These are phyloP conservation scores for Mactromeris polynyma DNA, from an alignment of 2,888 invertebrate genomes.

Conservation along the genomic window DNA sequence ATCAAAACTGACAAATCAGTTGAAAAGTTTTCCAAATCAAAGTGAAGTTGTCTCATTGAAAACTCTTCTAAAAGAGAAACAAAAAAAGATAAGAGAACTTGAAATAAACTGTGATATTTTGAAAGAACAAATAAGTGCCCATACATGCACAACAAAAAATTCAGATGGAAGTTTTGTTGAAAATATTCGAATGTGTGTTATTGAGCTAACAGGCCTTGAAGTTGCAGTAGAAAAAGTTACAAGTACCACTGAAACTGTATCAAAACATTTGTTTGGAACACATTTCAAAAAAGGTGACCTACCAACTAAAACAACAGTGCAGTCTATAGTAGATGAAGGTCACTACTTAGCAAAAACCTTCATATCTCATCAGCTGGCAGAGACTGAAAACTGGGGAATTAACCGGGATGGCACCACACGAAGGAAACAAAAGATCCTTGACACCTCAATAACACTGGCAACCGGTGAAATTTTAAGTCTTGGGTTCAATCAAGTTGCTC, in stretches of 20 bases:
- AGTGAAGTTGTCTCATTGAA: not conserved
- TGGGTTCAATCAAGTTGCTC: conserved; percentile 27
- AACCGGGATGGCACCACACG: conserved; percentile 51
- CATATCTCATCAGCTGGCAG: conserved; percentile 37
- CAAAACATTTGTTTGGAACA: not conserved
- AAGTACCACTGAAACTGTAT: not conserved
- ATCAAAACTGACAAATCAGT: not conserved
- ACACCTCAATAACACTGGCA: conserved; percentile 47
- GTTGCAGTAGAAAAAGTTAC: conserved; percentile 37
- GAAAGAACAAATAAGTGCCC: not conserved
- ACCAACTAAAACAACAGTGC: conserved; percentile 23
- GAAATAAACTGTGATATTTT: not conserved
- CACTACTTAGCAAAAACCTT: conserved; percentile 52
- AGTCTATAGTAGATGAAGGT: conserved; percentile 47
- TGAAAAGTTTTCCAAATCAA: not conserved
- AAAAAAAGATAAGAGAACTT: not conserved
- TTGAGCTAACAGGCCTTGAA: conserved; percentile 43
- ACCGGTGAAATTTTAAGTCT: conserved; percentile 45
- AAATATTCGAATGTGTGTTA: conserved; percentile 27
- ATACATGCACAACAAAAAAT: conserved; percentile 27
- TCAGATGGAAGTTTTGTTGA: conserved; percentile 24
- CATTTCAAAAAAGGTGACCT: not conserved
- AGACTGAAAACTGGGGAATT: conserved; percentile 48
- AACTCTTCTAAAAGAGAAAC: not conserved
- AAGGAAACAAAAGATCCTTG: not conserved